A percentile compares a stretch with the other conserved stretches of the same genome.
Evolutionary conservation across 2,888 invertebrate species (phyloP).

Genomic region (Drosophila maculinotata): DNA sequence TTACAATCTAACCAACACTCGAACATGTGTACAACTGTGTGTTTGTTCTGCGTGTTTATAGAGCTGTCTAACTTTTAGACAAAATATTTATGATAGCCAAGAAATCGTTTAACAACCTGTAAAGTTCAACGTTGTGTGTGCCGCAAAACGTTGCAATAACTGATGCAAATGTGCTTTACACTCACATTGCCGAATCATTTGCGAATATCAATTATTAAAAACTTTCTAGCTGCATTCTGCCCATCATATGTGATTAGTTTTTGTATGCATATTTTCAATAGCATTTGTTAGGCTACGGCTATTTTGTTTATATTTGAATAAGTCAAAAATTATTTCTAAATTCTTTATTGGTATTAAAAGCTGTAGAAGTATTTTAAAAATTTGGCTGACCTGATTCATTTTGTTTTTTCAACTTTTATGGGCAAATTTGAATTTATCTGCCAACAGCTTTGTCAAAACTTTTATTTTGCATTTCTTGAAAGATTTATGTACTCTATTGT

Average conservation of each 20-base stretch:
- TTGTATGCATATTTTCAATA: background rate
- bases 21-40: constrained; percentile 17
- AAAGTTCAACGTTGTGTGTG: constrained; percentile 34
- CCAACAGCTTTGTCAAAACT: background rate
- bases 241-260: background rate
- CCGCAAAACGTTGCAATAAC: constrained; percentile 20
- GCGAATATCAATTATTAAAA: background rate
- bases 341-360: too few species aligned
- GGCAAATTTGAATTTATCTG: too few species aligned
- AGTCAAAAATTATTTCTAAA: too few species aligned
- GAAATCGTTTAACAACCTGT: constrained; percentile 69
- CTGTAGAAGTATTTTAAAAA: too few species aligned
- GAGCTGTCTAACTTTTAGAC: constrained; percentile 71
- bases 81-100: constrained; percentile 74
- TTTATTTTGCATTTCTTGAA: background rate
- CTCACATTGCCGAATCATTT: constrained; percentile 26
- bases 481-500: background rate
- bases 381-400: too few species aligned
- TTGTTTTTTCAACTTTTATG: too few species aligned
- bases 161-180: constrained; percentile 9
- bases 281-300: background rate
- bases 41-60: constrained; percentile 35
- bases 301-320: too few species aligned
- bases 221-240: background rate
- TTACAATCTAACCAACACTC: constrained; percentile 59